Evolutionary conservation across 1,140 invertebrate species (phyloP), one percentile per base, ranked within the genome.

Genomic region (Diachasmimorpha longicaudata): DNA sequence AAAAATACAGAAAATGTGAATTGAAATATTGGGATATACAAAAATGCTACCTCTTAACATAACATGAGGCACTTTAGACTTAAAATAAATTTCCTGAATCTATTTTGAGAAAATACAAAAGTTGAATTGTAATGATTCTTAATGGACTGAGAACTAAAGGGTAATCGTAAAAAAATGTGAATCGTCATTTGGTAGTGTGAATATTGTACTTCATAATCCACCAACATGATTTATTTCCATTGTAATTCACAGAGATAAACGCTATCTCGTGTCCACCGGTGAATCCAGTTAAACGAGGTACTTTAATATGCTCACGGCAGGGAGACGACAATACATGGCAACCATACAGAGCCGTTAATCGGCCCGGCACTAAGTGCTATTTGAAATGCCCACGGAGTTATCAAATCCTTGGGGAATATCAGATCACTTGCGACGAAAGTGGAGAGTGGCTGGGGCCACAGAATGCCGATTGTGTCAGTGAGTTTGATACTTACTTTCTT

Each of bases 391-490:
- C 88, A 36, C 80, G 76, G 36, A 85, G 86, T 23, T 90, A 88
- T 76, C 82, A 87, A 72, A 81, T 90, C 39, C 85, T 81, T 70
- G 89, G 88, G 52, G 87, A 87, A 72, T 90, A 88, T 80, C 85
- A 88, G 75, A 81, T 88, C 16, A 85, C 84, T 11, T 90, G 89
- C 78, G 83, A 82, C 21, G 75, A 79, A 13, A 85, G 87, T 48
- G 88, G 89, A 68, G 85, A 81, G 3, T 90, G 89, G 89, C 82
- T 86, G 23, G 89, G 89, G 6, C 83, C 86, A 13, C 86, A 88
- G 67, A 83, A 87, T 73, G 89, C 88, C 8, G 86, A 87, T 73
- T 90, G 89, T 66, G 83, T 89, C 72, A 83, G 89, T 90, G 78
- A 88, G 88, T 68, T 48, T 44, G 2, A 67, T 25, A 13, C n/a